Base-by-base conservation (phyloP, 2,888 invertebrate genomes). In the Xiphydria camelus region DNA sequence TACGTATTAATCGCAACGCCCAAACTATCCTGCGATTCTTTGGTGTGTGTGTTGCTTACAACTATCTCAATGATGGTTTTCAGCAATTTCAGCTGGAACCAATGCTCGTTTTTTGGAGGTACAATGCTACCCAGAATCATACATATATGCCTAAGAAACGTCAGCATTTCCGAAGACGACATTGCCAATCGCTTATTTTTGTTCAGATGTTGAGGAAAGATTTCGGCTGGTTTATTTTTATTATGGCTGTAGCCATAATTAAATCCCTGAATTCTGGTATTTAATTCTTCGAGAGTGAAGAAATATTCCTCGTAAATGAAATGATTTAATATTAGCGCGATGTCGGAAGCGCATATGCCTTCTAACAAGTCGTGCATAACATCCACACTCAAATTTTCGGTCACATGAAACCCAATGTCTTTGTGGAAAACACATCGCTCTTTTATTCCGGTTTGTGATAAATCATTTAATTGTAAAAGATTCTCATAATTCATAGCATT, bases 331-430 rank as follows among this genome's bases (percentile, higher is more conserved):
- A 22, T 15, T 6, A 12, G 15, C 17, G 22, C 10, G 4, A 60
- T 19, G 45, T 61, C 57, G 39, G 57, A 59, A 7, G 32, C 33
- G 34, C 56, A 56, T 7, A 57, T 39, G 0, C 62, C 59, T 22
- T 58, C 56, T 26, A 50, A 57, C 14, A 58, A 2, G 38, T 61
- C 61, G 39, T 63, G 63, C 60, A 61, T 63, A 4, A 57, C 20
- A 37, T 63, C 44, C 15, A 39, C 25, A 39, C 37, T 17, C 12
- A 18, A 6, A 33, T 60, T 61, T 12, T 57, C 46, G 17, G 41
- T 37, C n/a, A 53, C 55, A 23, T 60, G 50, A 47, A 56, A 60
- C 10, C n/a, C n/a, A n/a, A n/a, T n/a, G n/a, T n/a, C n/a, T n/a
- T n/a, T n/a, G n/a, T n/a, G n/a, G n/a, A n/a, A n/a, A n/a, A n/a